These are phyloP conservation scores for Sarcophaga caerulescens DNA, from an alignment of 2,888 invertebrate genomes.

Conservation along the genomic window DNA sequence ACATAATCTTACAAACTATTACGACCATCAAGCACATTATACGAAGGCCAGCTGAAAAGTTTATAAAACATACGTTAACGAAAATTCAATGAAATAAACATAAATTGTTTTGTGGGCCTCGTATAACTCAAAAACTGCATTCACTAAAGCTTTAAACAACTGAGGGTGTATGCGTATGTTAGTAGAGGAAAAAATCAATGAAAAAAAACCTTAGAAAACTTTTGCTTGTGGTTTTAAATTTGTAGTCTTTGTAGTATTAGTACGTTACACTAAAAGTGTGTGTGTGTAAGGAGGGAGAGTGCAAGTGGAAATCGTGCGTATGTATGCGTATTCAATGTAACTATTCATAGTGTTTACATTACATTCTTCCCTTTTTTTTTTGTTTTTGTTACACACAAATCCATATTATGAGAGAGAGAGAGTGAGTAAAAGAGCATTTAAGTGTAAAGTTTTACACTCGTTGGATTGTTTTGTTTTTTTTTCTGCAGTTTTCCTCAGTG, in stretches of 20 bases:
- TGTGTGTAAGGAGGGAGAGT: conserved; percentile 26
- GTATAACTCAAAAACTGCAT: neutral
- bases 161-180: neutral
- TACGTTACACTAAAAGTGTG: conserved; percentile 10
- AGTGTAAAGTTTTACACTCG: conserved; percentile 61
- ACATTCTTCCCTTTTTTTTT: neutral
- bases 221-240: conserved; percentile 57
- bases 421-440: conserved; percentile 48
- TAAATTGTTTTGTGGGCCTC: conserved; percentile 2
- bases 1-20: conserved; percentile 16
- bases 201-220: conserved; percentile 37
- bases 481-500: neutral
- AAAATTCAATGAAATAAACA: neutral
- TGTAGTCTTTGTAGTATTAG: conserved; percentile 13
- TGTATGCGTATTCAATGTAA: conserved; percentile 19
- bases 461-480: conserved; percentile 25
- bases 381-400: neutral
- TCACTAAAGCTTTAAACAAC: conserved; percentile 23
- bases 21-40: neutral
- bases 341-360: conserved; percentile 43
- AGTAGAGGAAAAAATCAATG: conserved; percentile 21
- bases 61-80: neutral
- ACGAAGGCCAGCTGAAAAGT: neutral
- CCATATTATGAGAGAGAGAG: neutral
- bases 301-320: neutral